Evolutionary conservation across 2,888 invertebrate genomes (phyloP), one percentile per base, ranked within the genome.

Genomic region (Rhingia rostrata): DNA sequence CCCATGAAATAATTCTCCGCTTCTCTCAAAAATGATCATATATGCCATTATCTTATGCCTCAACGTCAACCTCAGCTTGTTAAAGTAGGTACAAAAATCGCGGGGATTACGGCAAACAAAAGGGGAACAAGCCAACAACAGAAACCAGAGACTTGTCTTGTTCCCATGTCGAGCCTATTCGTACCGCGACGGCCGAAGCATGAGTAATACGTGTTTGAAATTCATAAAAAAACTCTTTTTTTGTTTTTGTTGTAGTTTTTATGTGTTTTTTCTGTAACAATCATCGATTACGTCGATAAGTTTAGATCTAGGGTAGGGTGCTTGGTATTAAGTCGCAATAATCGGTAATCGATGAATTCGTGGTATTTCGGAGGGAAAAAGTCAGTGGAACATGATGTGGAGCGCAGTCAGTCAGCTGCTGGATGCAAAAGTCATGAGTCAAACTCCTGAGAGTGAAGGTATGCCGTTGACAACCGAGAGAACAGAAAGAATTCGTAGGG

Each of bases 141-240:
- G 64, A 60, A 39, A 79, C 64, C 72, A 66, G 67, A 69, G 73
- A 74, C 63, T 45, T 32, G 37, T 41, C 67, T 63, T 74, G 67
- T 80, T 63, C 54, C 56, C 63, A 63, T 72, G 60, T 66, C 45
- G 45, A 53, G 37, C 56, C 72, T 72, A 72, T 67, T 80, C 74
- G 63, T 74, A 64, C 63, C 56, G 22, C 41, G 30, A 1, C 22
- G 22, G 2, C 22, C 22, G 22, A 22, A 64, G 64, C 56, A 54
- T 70, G 63, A 69, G 49, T 80, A 63, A 56, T 80, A 80, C 80
- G 67, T 80, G 80, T 63, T 49, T 45, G 47, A 67, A 80, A 63
- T 80, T 61, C 61, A 51, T 41, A 49, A 70, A 51, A 45, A 14
- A 30, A 37, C 30, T 37, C n/a, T 12, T 4, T 63, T 45, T 30